A percentile compares a stretch with the other conserved stretches of the same genome.
phyloP scores from a whole-genome alignment of 2,113 vertebrate species.

The Triplophysa dalaica region DNA sequence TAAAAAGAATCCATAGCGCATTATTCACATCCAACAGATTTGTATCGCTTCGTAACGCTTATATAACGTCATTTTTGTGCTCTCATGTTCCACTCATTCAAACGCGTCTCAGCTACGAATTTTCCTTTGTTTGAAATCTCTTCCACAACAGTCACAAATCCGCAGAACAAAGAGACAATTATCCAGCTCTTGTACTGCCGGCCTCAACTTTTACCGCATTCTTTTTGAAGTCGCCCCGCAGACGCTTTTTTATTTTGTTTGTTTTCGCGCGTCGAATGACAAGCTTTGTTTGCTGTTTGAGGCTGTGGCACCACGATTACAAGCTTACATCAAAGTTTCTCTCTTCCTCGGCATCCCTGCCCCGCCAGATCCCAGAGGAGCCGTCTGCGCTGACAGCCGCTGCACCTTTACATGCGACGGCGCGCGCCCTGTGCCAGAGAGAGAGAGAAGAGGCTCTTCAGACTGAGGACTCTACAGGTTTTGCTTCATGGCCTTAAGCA shows the following conservation, averaged over 20 bases:
- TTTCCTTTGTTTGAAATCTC: slow-evolving; percentile 45
- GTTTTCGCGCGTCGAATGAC: slow-evolving; percentile 57
- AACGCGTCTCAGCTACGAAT: slow-evolving; percentile 25
- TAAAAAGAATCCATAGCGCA: background rate
- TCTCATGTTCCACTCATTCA: slow-evolving; percentile 35
- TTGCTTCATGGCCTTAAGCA: slow-evolving; percentile 61
- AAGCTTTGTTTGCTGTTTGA: slow-evolving; percentile 61
- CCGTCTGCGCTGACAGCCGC: slow-evolving; percentile 57
- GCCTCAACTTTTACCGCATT: slow-evolving; percentile 50
- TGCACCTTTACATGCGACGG: slow-evolving; percentile 51
- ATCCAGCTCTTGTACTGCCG: slow-evolving; percentile 50
- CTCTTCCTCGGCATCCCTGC: slow-evolving; percentile 53
- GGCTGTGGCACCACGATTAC: slow-evolving; percentile 59
- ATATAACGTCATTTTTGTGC: slow-evolving; percentile 10
- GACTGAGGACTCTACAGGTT: slow-evolving; percentile 61
- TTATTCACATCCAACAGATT: background rate
- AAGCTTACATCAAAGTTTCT: slow-evolving; percentile 63
- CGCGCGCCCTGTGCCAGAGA: slow-evolving; percentile 7
- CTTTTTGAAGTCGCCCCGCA: slow-evolving; percentile 55
- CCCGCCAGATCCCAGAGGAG: slow-evolving; percentile 56
- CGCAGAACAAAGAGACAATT: slow-evolving; percentile 57
- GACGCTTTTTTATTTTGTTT: slow-evolving; percentile 52
- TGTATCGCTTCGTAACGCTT: background rate
- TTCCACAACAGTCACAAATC: slow-evolving; percentile 46
- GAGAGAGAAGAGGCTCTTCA: slow-evolving; percentile 43